Percentiles rank a stretch among this genome's conserved stretches.
Evolutionary conservation across 2,888 invertebrate species (phyloP).

Genomic region (Epinotia ramella): DNA sequence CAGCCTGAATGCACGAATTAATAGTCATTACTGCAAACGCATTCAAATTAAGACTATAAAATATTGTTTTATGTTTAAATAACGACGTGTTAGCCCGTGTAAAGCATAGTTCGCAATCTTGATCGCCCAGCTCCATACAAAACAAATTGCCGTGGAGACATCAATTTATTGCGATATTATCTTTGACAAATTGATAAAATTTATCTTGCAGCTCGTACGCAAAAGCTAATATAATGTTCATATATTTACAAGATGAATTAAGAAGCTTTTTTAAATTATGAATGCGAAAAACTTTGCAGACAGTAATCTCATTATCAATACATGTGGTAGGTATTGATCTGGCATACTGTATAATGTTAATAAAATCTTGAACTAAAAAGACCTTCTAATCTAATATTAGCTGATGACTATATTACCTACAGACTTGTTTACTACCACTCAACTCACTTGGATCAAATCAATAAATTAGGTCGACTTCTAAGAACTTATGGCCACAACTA

Average conservation of each 20-base stretch:
- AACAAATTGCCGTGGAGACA: slow-evolving; percentile 39
- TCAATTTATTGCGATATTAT: slow-evolving; percentile 42
- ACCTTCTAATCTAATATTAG: slow-evolving; percentile 31
- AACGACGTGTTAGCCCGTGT: slow-evolving; percentile 30
- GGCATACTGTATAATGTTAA: background rate
- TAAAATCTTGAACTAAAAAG: background rate
- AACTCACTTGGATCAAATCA: slow-evolving; percentile 23
- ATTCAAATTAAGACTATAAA: slow-evolving; percentile 21
- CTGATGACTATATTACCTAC: slow-evolving; percentile 18
- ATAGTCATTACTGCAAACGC: slow-evolving; percentile 24
- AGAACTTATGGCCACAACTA: slow-evolving; percentile 16
- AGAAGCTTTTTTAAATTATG: background rate
- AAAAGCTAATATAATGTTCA: background rate
- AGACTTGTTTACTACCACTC: slow-evolving; percentile 33
- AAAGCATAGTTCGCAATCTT: slow-evolving; percentile 23
- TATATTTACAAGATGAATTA: slow-evolving; percentile 5
- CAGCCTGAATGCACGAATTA: slow-evolving; percentile 27
- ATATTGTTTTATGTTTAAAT: slow-evolving; percentile 6
- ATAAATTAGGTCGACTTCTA: slow-evolving; percentile 43
- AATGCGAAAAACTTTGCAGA: too few relatives aligned
- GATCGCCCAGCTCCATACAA: slow-evolving; percentile 37
- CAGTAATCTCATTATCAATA: background rate
- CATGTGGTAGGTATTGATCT: background rate
- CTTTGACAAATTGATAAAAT: slow-evolving; percentile 41
- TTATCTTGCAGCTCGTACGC: slow-evolving; percentile 22